A percentile compares a stretch with the other conserved stretches of the same genome.
phyloP scores from a whole-genome alignment of 2,888 invertebrate genomes.

The Mamestra brassicae region DNA sequence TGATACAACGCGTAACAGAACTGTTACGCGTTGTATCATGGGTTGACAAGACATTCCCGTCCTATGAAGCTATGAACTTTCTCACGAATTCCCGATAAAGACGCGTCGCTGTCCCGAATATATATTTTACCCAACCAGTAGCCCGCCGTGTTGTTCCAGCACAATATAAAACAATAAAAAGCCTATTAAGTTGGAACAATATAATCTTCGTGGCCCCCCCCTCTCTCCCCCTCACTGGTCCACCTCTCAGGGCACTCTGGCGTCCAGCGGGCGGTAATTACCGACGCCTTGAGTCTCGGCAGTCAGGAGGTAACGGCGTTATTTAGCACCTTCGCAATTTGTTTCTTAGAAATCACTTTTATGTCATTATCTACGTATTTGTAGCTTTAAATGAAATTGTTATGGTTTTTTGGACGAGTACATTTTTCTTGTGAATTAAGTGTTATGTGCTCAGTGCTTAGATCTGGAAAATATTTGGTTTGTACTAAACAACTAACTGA shows the following conservation, averaged over 20 bases:
- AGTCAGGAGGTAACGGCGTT: slow-evolving; percentile 73
- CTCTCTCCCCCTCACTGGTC: slow-evolving; percentile 1
- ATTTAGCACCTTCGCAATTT: slow-evolving; percentile 68
- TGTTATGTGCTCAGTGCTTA: background rate
- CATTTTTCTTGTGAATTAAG: no score
- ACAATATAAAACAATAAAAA: slow-evolving; percentile 81
- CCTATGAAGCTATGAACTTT: background rate
- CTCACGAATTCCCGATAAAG: background rate
- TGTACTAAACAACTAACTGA: background rate
- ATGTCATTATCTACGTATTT: slow-evolving; percentile 49
- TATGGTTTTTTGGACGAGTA: background rate
- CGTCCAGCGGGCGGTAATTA: slow-evolving; percentile 73
- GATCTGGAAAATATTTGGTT: background rate
- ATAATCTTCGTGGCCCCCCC: slow-evolving; percentile 66
- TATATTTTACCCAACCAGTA: slow-evolving; percentile 33
- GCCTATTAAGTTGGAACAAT: slow-evolving; percentile 76
- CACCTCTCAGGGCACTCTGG: slow-evolving; percentile 45
- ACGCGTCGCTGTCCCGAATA: slow-evolving; percentile 17
- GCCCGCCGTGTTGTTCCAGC: slow-evolving; percentile 55
- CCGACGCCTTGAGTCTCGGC: slow-evolving; percentile 73
- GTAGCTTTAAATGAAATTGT: slow-evolving; percentile 20
- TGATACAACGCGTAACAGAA: background rate
- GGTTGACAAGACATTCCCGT: background rate
- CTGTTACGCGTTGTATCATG: background rate
- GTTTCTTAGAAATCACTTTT: slow-evolving; percentile 63